Base-by-base conservation (phyloP, 2,113 vertebrate genomes). In the Rousettus leschenaultii region DNA sequence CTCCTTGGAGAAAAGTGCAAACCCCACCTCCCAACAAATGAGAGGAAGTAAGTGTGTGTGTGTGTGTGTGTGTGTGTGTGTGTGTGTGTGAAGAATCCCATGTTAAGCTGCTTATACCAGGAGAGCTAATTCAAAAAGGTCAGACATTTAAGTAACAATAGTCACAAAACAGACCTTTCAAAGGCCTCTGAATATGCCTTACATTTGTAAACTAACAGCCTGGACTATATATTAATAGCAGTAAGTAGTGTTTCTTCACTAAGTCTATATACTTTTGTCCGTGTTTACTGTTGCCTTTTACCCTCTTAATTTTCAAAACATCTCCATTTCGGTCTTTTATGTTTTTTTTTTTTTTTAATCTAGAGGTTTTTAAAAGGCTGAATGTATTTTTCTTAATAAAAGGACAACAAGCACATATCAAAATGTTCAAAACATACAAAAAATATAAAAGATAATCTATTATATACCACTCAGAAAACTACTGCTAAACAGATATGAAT, bases 111-210 rank as follows among this genome's bases (percentile, higher is more conserved):
- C 48, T 28, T 74, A 3, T 55, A 15, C 5, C 74, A 79, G 48
- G 66, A 63, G 21, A 86, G 66, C 53, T 87, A 38, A 89, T 95
- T 91, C 63, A n/a, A 33, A 97, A 95, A 95, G 73, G 86, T 92
- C 63, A 84, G 86, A 73, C 95, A 88, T 96, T 96, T 86, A 96
- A 94, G 75, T 53, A 96, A 93, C 26, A 74, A 94, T n/a, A 91
- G 86, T 87, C 38, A 68, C 38, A 70, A 93, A 97, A 87, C 22
- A 70, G 78, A 96, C 55, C 33, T 94, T 85, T 18, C 59, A 91
- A 78, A 95, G 65, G 55, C 63, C 51, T 61, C 71, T 68, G 48
- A 45, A 9, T 51, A 84, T 26, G 40, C 38, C 24, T 87, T 24
- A 13, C 3, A 33, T 82, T 59, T 59, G 83, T 91, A 51, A 75